A percentile compares a stretch with the other conserved stretches of the same genome.
Conservation (phyloP, 2,888 invertebrate species). For the Ganaspis brasiliensis region DNA sequence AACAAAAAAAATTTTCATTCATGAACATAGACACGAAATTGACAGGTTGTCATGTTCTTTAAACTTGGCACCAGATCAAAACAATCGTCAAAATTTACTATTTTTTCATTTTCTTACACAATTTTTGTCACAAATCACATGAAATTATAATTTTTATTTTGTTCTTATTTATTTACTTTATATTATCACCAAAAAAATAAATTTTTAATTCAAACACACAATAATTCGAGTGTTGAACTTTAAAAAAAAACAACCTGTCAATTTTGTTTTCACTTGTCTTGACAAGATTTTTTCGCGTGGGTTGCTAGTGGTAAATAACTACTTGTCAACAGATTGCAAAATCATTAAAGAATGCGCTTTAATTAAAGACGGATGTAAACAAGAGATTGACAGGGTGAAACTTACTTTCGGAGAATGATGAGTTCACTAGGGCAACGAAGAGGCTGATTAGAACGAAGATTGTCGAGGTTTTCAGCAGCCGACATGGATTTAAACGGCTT, state of each 20-base stretch:
- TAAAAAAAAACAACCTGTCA: not conserved
- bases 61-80: not conserved
- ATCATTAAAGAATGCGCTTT: not conserved
- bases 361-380: not conserved
- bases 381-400: not conserved
- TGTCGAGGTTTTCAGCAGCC: conserved; percentile 58
- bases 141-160: no score
- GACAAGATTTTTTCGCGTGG: not conserved
- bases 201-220: no score
- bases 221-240: no score
- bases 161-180: no score
- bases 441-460: conserved; percentile 48
- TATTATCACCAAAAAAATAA: no score
- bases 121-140: no score
- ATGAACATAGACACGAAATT: conserved; percentile 3
- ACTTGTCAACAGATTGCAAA: conserved; percentile 7
- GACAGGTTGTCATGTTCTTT: not conserved
- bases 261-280: not conserved
- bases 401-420: conserved; percentile 21
- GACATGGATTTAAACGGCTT: conserved; percentile 54
- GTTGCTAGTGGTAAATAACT: not conserved
- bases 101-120: not conserved
- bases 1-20: conserved; percentile 6
- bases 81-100: not conserved
- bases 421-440: not conserved